phyloP scores from a whole-genome alignment of 2,797 vertebrate species.

The Anguilla megastoma region DNA sequence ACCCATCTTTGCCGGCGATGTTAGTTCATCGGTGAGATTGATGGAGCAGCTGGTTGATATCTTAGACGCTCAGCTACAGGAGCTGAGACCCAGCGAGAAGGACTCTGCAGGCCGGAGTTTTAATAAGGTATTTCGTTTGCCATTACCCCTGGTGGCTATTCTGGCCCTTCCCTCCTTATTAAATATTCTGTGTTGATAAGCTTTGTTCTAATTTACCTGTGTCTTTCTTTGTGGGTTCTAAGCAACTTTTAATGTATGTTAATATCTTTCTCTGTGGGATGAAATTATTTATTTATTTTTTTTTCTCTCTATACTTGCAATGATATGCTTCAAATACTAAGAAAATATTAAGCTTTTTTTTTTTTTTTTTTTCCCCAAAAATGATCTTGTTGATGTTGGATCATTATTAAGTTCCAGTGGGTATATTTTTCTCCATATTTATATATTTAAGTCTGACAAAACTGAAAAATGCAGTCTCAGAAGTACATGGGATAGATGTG shows the following conservation, averaged over 20 bases:
- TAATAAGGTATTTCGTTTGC: constrained; percentile 76
- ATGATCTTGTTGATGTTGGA: background rate
- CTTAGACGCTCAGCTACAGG: constrained; percentile 84
- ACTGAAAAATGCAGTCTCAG: background rate
- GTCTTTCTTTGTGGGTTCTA: constrained; percentile 15
- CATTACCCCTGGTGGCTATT: constrained; percentile 21
- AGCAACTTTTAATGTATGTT: constrained; percentile 11
- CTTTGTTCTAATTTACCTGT: background rate
- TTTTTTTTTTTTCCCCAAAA: background rate
- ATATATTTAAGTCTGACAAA: constrained; percentile 27
- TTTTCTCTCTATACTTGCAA: background rate
- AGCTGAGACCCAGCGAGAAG: constrained; percentile 82
- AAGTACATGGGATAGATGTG: background rate
- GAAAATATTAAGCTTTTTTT: background rate
- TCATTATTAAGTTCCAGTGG: background rate
- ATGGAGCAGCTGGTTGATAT: constrained; percentile 90
- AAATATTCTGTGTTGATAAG: constrained; percentile 19
- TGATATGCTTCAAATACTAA: background rate
- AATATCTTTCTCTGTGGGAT: constrained; percentile 4
- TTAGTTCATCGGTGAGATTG: constrained; percentile 83
- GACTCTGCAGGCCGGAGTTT: constrained; percentile 85
- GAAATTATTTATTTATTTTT: background rate
- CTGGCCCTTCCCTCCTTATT: constrained; percentile 19
- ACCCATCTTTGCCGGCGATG: constrained; percentile 81
- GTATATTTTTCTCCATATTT: background rate